Evolutionary conservation across 2,888 invertebrate species (phyloP), one percentile per base, ranked within the genome.

Genomic region (Lomographa bimaculata): DNA sequence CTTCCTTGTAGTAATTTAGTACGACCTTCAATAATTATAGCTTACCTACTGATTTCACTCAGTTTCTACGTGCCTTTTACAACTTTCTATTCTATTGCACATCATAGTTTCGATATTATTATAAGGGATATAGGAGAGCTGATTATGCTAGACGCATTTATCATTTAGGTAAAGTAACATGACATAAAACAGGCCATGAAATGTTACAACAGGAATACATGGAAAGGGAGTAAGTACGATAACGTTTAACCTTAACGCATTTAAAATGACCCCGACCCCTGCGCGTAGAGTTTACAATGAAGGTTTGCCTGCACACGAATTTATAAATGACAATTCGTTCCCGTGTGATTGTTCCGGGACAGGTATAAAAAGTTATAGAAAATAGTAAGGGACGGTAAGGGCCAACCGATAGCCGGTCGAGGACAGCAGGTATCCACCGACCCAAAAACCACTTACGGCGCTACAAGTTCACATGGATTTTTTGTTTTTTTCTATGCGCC

Each of bases 311-410:
- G 27, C 35, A 46, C 38, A 36, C 20, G 16, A 38, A 44, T 32
- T 43, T 42, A 40, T 44, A 54, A 39, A 54, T 42, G 53, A 47
- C 60, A 57, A 46, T 58, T 58, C 65, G 70, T 85, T 82, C 79
- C 82, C 82, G 69, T 81, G 83, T 77, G 79, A 84, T 77, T 78
- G 74, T 78, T 69, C 66, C 64, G 65, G 62, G 61, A 66, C 79
- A 82, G 78, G 80, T 80, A 78, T 66, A 60, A 68, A 72, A 72
- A 71, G 7, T 24, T 8, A 71, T 63, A 71, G 67, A 67, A 68
- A 55, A 61, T 64, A 66, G 64, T 70, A 72, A 67, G 69, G 54
- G 74, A 76, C 64, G 60, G 63, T 60, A 63, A 54, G 66, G 77
- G 79, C 57, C 54, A 60, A 41, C 37, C 47, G 46, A 51, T 65